phyloP scores from a whole-genome alignment of 2,113 vertebrate species.

The Phylloscopus trochiloides region DNA sequence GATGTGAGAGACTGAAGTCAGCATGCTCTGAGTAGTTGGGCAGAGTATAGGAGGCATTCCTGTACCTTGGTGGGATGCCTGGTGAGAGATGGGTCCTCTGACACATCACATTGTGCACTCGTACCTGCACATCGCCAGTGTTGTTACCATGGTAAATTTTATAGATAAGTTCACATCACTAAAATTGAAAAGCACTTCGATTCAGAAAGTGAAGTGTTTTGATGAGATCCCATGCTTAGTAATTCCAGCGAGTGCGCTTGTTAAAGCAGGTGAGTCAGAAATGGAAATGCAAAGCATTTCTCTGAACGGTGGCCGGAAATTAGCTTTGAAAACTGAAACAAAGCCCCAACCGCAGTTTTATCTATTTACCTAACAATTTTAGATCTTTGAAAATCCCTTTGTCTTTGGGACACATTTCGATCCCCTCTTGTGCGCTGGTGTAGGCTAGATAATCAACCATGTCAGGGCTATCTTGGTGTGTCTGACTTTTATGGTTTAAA shows the following conservation, averaged over 20 bases:
- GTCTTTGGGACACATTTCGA: conserved; percentile 22
- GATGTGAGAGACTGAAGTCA: background rate
- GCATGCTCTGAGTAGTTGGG: fast-evolving
- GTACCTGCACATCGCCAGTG: background rate
- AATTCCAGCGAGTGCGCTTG: conserved; percentile 79
- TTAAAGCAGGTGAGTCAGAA: conserved; percentile 85
- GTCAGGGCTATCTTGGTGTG: conserved; percentile 2
- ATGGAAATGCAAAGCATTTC: conserved; percentile 77
- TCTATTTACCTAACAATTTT: conserved; percentile 46
- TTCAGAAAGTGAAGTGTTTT: conserved; percentile 75
- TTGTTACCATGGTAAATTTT: background rate
- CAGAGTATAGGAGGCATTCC: background rate
- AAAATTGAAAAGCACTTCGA: conserved; percentile 64
- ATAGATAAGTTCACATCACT: background rate
- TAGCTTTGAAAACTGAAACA: conserved; percentile 67
- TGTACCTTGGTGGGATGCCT: fast-evolving
- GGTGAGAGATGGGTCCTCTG: background rate
- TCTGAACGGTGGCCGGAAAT: conserved; percentile 72
- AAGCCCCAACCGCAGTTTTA: conserved; percentile 51
- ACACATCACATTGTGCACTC: fast-evolving
- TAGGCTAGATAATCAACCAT: background rate
- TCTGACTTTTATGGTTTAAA: conserved; percentile 33
- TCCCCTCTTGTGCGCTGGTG: background rate
- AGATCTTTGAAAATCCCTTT: conserved; percentile 41
- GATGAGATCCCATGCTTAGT: conserved; percentile 80